These are phyloP conservation scores for Eptesicus fuscus DNA, from an alignment of 2,113 vertebrate genomes.

Conservation along the genomic window DNA sequence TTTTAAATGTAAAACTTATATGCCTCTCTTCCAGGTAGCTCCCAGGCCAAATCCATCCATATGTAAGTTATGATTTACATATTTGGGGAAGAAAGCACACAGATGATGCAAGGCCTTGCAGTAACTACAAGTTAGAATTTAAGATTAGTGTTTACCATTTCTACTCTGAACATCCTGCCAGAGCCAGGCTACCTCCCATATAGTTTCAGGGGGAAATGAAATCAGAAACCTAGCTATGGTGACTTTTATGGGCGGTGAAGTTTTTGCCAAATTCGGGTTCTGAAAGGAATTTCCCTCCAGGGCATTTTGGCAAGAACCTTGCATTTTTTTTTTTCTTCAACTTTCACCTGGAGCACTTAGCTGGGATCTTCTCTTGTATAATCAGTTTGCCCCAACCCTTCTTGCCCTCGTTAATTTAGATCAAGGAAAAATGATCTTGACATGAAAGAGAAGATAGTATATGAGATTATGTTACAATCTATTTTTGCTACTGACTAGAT, in stretches of 20 bases:
- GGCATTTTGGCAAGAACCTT: constrained; percentile 17
- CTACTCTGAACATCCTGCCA: background rate
- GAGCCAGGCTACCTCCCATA: background rate
- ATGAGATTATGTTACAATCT: background rate
- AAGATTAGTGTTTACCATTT: background rate
- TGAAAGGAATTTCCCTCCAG: constrained; percentile 55
- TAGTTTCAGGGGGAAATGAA: constrained; percentile 43
- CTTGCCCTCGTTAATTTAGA: background rate
- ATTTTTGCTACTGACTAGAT: background rate
- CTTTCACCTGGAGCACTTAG: constrained; percentile 11
- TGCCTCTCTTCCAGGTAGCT: background rate
- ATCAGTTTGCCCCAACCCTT: background rate
- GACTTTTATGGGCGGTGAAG: constrained; percentile 35
- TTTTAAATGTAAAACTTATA: background rate
- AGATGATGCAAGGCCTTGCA: background rate
- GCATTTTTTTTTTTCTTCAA: background rate
- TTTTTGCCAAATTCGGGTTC: constrained; percentile 58
- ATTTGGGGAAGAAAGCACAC: background rate
- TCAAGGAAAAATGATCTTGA: background rate
- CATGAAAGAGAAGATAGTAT: background rate
- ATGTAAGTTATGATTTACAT: background rate
- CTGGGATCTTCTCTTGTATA: background rate
- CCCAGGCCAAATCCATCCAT: background rate
- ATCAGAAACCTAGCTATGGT: constrained; percentile 32
- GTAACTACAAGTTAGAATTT: background rate